phyloP scores from a whole-genome alignment of 2,797 vertebrate species.

The Eidolon dupreanum region DNA sequence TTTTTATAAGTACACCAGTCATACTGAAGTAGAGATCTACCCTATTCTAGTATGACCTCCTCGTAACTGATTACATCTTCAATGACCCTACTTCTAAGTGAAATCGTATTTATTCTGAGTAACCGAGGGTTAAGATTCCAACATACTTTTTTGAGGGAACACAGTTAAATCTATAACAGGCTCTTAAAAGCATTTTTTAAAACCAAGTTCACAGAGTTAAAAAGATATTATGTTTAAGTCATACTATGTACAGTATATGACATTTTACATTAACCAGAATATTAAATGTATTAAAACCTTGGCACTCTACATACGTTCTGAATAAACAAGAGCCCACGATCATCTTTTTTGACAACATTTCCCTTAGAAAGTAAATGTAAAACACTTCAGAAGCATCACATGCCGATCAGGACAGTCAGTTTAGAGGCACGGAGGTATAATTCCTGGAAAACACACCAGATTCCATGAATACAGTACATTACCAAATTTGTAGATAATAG shows the following conservation, averaged over 20 bases:
- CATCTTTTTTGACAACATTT: neutral
- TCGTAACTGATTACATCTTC: neutral
- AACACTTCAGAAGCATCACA: neutral
- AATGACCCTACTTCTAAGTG: neutral
- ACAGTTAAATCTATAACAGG: neutral
- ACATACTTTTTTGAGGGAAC: neutral
- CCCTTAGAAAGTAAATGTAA: neutral
- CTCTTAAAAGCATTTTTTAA: neutral
- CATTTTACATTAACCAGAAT: neutral
- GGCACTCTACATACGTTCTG: neutral
- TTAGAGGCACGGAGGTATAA: neutral
- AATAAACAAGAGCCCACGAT: neutral
- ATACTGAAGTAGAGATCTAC: neutral
- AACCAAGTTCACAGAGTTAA: neutral
- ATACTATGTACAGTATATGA: neutral
- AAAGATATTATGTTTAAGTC: neutral
- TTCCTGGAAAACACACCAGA: constrained; percentile 59
- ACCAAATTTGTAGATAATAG: constrained; percentile 77
- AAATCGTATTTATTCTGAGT: neutral
- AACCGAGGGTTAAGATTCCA: neutral
- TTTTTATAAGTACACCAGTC: neutral
- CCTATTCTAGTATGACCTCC: neutral
- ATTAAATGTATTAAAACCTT: neutral
- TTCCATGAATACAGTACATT: constrained; percentile 54
- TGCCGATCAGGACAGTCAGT: neutral